phyloP scores from a whole-genome alignment of 2,888 invertebrate genomes.

The Lumbricus terrestris region DNA sequence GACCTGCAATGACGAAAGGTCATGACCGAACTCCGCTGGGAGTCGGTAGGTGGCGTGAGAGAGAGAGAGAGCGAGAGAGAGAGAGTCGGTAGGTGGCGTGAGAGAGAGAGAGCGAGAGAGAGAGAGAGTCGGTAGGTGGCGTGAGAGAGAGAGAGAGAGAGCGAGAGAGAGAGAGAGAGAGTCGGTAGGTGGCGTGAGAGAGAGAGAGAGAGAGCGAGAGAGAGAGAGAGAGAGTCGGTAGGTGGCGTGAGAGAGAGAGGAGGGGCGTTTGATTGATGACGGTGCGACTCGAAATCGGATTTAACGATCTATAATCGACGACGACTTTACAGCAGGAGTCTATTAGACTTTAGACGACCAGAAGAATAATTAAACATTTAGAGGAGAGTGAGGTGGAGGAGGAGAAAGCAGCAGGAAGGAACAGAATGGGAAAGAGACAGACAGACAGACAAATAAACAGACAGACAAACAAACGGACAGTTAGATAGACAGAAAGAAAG shows the following conservation, averaged over 20 bases:
- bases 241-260: neutral
- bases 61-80: neutral
- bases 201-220: too few species aligned
- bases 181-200: too few species aligned
- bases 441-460: neutral
- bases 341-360: neutral
- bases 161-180: too few species aligned
- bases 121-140: too few species aligned
- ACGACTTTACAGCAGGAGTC: neutral
- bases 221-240: too few species aligned
- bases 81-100: too few species aligned
- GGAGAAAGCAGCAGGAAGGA: neutral
- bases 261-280: neutral
- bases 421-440: neutral
- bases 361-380: neutral
- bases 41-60: neutral
- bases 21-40: neutral
- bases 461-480: neutral
- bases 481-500: neutral
- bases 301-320: neutral
- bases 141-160: too few species aligned
- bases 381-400: neutral
- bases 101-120: too few species aligned
- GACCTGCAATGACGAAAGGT: slow-evolving; percentile 3
- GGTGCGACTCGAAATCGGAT: neutral